Evolutionary conservation across 1,140 invertebrate species (phyloP), one percentile per base, ranked within the genome.

Genomic region (Lerema accius): DNA sequence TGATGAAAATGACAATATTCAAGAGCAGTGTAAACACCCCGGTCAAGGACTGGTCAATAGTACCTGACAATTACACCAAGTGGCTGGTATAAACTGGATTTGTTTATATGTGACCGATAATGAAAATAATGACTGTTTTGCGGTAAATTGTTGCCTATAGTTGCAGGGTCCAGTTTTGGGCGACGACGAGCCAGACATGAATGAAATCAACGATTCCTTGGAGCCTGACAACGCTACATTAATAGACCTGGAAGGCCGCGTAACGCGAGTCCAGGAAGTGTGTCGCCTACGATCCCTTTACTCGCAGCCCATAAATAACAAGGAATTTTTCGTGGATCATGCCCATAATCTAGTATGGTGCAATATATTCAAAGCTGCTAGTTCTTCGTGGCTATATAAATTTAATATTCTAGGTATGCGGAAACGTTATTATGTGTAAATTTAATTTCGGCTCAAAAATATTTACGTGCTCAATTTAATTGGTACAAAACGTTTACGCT

Each of bases 311-410:
- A 82, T 91, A 10, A 92, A 92, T 59, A 84, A 80, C 37, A 95
- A 94, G 92, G 95, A 96, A 76, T 96, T 95, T 78, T 94, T 95
- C 72, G 93, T 95, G 45, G 95, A 94, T 73, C 92, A 93, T 42
- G 92, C 93, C 26, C 93, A 95, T 68, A 94, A 93, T 69, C 79
- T 95, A 11, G 94, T 95, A 6, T 96, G 95, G 95, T 96, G 95
- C 79, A 95, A 95, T 78, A 93, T 96, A 51, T 96, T 95, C 78
- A 95, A 96, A 91, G 95, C 95, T 28, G 95, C 95, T 4, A 95
- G 94, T 65, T 95, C 95, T 2, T 95, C 94, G 1, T 96, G 95
- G 95, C 93, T 96, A 92, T 95, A 95, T 82, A 95, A 95, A 82
- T 95, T 95, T 69, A 95, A 95, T 90, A 92, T 95, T 78, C 80